Percentiles rank a stretch among this genome's conserved stretches.
Conservation (phyloP, 2,888 invertebrate genomes). For the Adineta ricciae region DNA sequence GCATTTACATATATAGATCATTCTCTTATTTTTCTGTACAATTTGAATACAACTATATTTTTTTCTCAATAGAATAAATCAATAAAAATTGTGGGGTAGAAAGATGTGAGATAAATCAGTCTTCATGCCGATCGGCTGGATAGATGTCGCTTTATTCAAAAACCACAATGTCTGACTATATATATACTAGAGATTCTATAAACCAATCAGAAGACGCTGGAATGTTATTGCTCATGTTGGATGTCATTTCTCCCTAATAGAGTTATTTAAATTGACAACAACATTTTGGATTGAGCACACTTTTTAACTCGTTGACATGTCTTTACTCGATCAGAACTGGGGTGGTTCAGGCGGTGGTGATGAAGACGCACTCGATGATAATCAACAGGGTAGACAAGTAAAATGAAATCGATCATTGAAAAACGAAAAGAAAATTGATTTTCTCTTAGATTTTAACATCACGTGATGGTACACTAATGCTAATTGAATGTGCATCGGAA, state of each 20-base stretch:
- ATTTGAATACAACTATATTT: conserved; percentile 17
- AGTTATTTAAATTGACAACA: background rate
- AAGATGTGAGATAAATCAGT: background rate
- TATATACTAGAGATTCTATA: background rate
- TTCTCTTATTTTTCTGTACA: conserved; percentile 19
- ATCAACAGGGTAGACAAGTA: background rate
- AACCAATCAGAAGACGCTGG: background rate
- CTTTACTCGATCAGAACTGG: background rate
- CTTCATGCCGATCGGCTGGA: too few relatives aligned
- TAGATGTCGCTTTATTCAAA: background rate
- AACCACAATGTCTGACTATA: background rate
- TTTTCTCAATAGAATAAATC: conserved; percentile 22
- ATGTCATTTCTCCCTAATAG: background rate
- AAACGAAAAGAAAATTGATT: background rate
- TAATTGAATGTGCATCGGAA: conserved; percentile 45
- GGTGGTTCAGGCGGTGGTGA: background rate
- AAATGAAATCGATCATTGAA: background rate
- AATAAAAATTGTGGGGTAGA: conserved; percentile 10
- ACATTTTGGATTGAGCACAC: background rate
- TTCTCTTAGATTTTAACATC: conserved; percentile 1
- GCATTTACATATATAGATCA: background rate
- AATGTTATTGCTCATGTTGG: background rate
- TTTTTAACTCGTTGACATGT: background rate
- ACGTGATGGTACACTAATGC: conserved; percentile 43
- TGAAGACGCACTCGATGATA: background rate